phyloP scores from a whole-genome alignment of 2,113 vertebrate genomes.

The Rhinogobius similis region DNA sequence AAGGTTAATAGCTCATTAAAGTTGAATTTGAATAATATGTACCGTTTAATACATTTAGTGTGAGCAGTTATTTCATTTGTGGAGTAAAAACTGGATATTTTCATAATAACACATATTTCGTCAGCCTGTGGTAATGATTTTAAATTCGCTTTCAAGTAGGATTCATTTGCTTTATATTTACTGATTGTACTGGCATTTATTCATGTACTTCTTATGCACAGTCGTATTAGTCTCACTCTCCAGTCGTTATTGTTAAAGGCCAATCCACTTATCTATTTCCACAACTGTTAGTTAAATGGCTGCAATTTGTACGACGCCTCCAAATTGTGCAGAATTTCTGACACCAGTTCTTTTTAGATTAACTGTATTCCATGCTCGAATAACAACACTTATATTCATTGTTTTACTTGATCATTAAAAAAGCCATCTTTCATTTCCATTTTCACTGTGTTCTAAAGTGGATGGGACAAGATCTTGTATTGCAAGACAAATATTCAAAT shows the following conservation, averaged over 20 bases:
- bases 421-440: too few species aligned
- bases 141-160: background rate
- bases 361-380: background rate
- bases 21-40: too few species aligned
- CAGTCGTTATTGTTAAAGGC: conserved; percentile 1
- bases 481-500: too few species aligned
- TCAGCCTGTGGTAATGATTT: background rate
- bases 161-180: background rate
- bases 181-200: background rate
- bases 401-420: background rate
- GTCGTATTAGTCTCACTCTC: background rate
- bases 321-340: background rate
- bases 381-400: background rate
- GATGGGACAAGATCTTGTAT: too few species aligned
- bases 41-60: background rate
- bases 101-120: background rate
- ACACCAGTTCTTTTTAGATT: background rate
- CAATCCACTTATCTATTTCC: background rate
- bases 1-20: too few species aligned
- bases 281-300: background rate
- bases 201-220: background rate
- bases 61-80: background rate
- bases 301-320: background rate
- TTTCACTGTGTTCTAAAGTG: background rate
- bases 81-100: background rate